Evolutionary conservation across 2,113 vertebrate genomes (phyloP).

Genomic region (Talpa occidentalis): DNA sequence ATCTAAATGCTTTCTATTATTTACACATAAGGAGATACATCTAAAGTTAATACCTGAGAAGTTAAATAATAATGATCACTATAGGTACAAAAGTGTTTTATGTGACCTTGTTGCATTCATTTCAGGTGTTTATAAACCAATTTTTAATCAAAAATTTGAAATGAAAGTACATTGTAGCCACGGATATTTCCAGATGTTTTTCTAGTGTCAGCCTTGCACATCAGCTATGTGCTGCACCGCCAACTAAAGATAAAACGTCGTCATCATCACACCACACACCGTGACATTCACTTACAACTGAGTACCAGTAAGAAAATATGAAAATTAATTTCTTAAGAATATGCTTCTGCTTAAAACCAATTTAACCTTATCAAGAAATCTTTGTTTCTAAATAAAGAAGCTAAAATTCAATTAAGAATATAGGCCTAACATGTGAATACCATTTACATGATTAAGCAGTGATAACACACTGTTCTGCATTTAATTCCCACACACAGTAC

Average conservation of each 20-base stretch:
- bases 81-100: neutral
- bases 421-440: slow-evolving; percentile 74
- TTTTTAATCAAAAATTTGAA: slow-evolving; percentile 51
- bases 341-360: slow-evolving; percentile 74
- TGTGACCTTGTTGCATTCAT: neutral
- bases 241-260: neutral
- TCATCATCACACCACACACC: neutral
- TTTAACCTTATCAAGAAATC: slow-evolving; percentile 77
- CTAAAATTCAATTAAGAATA: slow-evolving; percentile 79
- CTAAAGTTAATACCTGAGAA: neutral
- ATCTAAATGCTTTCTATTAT: neutral
- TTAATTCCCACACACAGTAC: slow-evolving; percentile 74
- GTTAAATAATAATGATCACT: neutral
- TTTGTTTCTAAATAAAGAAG: slow-evolving; percentile 82
- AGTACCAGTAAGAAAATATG: slow-evolving; percentile 63
- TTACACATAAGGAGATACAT: neutral
- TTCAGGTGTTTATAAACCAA: accelerated
- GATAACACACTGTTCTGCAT: slow-evolving; percentile 69
- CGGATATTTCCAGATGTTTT: neutral
- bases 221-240: accelerated
- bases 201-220: neutral
- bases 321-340: slow-evolving; percentile 77
- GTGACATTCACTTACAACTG: slow-evolving; percentile 31
- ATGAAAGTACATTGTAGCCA: neutral
- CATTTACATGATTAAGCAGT: slow-evolving; percentile 76